Percentiles rank a stretch among this genome's conserved stretches.
Evolutionary conservation across 2,113 vertebrate genomes (phyloP).

Genomic region (Ciconia boyciana): DNA sequence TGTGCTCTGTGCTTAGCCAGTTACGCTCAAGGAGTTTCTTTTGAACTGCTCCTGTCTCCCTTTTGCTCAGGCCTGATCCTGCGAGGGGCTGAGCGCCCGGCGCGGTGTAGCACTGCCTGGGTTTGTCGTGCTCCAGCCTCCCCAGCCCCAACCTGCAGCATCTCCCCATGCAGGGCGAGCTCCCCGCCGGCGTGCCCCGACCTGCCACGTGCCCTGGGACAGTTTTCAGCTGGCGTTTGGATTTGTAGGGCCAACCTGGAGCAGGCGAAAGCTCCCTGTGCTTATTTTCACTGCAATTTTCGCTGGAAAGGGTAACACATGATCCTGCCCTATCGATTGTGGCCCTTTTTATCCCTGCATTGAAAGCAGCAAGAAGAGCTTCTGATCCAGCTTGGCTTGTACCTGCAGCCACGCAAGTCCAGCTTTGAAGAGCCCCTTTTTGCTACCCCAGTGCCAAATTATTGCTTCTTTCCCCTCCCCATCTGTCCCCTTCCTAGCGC

Average conservation of each 20-base stretch:
- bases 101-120: not conserved
- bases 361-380: not conserved
- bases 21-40: not conserved
- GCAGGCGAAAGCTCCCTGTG: not conserved
- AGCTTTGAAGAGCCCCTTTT: not conserved
- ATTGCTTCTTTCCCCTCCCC: not conserved
- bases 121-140: not conserved
- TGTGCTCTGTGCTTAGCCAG: not conserved
- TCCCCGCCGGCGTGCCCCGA: fast-evolving
- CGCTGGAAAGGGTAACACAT: fast-evolving
- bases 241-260: not conserved
- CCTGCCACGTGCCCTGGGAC: fast-evolving
- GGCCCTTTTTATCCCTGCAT: not conserved
- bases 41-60: not conserved
- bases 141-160: not conserved
- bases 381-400: not conserved
- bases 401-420: not conserved
- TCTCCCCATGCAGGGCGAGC: not conserved
- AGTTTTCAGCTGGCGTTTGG: not conserved
- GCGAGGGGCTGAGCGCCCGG: not conserved
- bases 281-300: not conserved
- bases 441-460: not conserved
- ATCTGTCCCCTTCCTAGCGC: no score
- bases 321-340: fast-evolving
- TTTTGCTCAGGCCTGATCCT: not conserved